A percentile compares a stretch with the other conserved stretches of the same genome.
Conservation (phyloP, 2,113 vertebrate genomes). For the Crotophaga sulcirostris region DNA sequence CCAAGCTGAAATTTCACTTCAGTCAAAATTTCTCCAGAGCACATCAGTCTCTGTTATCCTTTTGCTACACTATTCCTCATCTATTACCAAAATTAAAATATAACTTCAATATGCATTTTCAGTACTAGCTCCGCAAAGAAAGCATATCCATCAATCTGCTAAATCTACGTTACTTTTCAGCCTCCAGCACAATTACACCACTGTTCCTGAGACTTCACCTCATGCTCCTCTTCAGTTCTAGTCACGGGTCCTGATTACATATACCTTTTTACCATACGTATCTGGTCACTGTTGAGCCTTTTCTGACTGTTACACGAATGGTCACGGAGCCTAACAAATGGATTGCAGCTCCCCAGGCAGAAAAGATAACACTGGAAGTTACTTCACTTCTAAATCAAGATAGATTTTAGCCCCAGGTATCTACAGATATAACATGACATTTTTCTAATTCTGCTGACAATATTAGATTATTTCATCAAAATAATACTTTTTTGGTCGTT, state of each 20-base stretch:
- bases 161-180: neutral
- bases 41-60: neutral
- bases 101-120: neutral
- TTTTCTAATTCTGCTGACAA: neutral
- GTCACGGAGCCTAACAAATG: neutral
- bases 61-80: neutral
- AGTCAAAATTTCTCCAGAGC: neutral
- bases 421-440: neutral
- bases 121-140: neutral
- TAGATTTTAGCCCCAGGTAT: conserved; percentile 24
- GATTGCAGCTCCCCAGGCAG: neutral
- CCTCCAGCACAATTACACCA: neutral
- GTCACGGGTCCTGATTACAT: neutral
- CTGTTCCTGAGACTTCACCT: conserved; percentile 1
- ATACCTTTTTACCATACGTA: neutral
- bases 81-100: neutral
- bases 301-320: conserved; percentile 42
- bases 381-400: neutral
- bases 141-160: neutral
- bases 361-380: conserved; percentile 3
- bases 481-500: neutral
- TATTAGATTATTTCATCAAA: neutral
- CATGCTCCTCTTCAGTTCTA: neutral
- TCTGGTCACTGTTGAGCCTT: neutral
- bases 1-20: neutral